Base-by-base conservation (phyloP, 2,113 vertebrate species). In the Ochotona curzoniae region DNA sequence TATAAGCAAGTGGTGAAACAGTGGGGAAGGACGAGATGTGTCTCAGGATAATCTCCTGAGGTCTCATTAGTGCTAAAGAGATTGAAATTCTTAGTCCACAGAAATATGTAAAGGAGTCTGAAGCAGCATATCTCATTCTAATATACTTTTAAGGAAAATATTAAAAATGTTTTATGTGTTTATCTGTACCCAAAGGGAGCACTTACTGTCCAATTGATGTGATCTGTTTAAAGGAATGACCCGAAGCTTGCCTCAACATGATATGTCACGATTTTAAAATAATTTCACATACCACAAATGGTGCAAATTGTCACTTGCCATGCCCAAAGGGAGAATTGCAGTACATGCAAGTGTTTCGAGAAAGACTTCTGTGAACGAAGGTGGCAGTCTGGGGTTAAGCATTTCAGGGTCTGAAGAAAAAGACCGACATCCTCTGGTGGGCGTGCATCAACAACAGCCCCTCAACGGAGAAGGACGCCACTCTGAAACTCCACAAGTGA, bases 1-100 rank as follows among this genome's bases (percentile, higher is more conserved):
- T 78, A 35, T 49, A 64, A 82, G 79, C 35, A 57, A 76, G 28
- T 18, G 28, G 63, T 74, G 35, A 91, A 78, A 54, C 35, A 91
- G 47, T 28, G 67, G 63, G 75, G 44, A 76, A 89, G 49, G 66
- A 87, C 89, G 94, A 93, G 54, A 76, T 20, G 57, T 66, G 47
- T 88, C 90, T 94, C 49, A 70, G 47, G 88, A 88, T 63, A 66
- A 74, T 87, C 74, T 85, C 82, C 84, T 76, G 95, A 96, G 95
- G 54, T 57, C 95, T 96, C 87, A 96, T 96, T 96, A 94, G 78
- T 90, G 20, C 80, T 93, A 93, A 91, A 94, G 87, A 90, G 87
- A 35, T 9, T 32, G 28, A 83, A 81, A 67, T 92, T 88, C 57
- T 88, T 84, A 74, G 73, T 87, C 21, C 76, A 84, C 74, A 92